Base-by-base conservation (phyloP, 2,797 vertebrate genomes). In the Octomys mimax region DNA sequence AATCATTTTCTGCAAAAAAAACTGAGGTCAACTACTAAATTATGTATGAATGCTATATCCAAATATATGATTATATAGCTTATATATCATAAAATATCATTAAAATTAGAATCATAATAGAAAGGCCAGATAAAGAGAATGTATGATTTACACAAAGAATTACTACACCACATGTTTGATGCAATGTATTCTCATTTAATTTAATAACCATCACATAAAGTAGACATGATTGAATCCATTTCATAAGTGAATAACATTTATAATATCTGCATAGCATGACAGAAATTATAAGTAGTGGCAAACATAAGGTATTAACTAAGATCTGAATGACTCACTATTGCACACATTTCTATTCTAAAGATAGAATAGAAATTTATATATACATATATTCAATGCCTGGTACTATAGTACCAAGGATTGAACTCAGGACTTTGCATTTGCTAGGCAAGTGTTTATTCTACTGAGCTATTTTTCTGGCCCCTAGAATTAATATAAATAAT, bases 401-500 rank as follows among this genome's bases (percentile, higher is more conserved):
- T 42, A 42, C 42, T 42, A 5, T 42, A 42, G 4, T 42, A 42
- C 42, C 42, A 42, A 4, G 42, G 42, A 42, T 42, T 42, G 42
- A 42, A 42, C 42, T 42, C 42, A 42, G 42, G 42, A 42, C 42
- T 5, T 42, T 42, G 42, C 42, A 42, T 42, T 42, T 42, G 5
- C 42, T 42, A 42, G 42, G 42, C 42, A 6, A 42, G 42, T 42
- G 42, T 42, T 42, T 42, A 42, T 42, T 42, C 42, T 42, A 42
- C 42, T 42, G 42, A 42, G 42, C 42, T 42, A 42, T 42, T 42
- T 42, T 42, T 42, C 42, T 42, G 42, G 42, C 42, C 5, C 42
- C 42, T 42, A 42, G 42, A 42, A 46, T 70, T 91, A 31, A 73
- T 68, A 86, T 77, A 97, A 96, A 92, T 89, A 95, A 92, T 95